These are phyloP conservation scores for Pelagia noctiluca DNA, from an alignment of 30 jellyfish, hydroid and myxozoan genomes.

Conservation along the genomic window DNA sequence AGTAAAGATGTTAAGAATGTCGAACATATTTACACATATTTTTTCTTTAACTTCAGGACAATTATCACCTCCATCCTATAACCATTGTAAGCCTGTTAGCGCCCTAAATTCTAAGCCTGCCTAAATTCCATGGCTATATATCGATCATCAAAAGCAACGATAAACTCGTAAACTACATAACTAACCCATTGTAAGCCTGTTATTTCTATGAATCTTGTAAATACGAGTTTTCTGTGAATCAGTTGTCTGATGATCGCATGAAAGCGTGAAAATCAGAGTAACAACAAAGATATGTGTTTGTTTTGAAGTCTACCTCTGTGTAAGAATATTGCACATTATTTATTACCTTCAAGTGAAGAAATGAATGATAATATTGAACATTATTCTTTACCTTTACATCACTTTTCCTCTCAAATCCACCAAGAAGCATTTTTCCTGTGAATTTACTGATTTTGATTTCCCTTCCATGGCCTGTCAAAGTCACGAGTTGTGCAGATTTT, in stretches of 20 bases:
- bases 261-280: background rate
- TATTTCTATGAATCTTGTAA: no score
- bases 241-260: background rate
- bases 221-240: no score
- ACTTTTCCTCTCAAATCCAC: conserved; percentile 43
- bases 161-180: conserved; percentile 44
- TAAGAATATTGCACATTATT: background rate
- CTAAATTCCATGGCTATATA: conserved; percentile 33
- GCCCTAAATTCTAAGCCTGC: no score
- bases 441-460: conserved; percentile 27
- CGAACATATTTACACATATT: no score
- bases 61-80: no score
- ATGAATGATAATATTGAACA: background rate
- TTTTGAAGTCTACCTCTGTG: background rate
- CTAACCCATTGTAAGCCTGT: no score
- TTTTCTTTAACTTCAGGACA: no score
- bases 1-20: no score
- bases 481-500: conserved; percentile 12
- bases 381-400: conserved; percentile 48
- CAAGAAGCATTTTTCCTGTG: conserved; percentile 43
- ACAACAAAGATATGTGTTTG: background rate
- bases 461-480: conserved; percentile 29
- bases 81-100: no score
- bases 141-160: conserved; percentile 43
- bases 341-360: background rate